A percentile compares a stretch with the other conserved stretches of the same genome.
Conservation (phyloP, 2,888 invertebrate genomes). For the Allophyes oxyacanthae region DNA sequence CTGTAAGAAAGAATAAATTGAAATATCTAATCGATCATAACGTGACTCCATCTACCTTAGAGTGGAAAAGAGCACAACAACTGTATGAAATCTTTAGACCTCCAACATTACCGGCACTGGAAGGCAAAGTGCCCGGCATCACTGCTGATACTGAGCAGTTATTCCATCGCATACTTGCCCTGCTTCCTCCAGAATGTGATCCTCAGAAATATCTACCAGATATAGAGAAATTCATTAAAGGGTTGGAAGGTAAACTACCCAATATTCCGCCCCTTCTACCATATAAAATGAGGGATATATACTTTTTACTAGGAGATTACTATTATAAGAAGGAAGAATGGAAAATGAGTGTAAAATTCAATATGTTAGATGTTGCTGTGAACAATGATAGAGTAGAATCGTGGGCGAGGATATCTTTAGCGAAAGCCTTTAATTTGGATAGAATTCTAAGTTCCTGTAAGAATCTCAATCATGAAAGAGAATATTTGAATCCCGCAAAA, state of each 20-base stretch:
- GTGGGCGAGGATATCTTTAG: constrained; percentile 97
- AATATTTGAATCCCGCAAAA: constrained; percentile 92
- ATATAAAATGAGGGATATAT: constrained; percentile 92
- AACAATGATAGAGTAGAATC: constrained; percentile 95
- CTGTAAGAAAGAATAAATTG: constrained; percentile 90
- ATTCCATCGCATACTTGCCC: constrained; percentile 91
- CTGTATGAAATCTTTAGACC: constrained; percentile 95
- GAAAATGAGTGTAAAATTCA: constrained; percentile 93
- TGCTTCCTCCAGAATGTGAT: constrained; percentile 92
- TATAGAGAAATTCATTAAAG: constrained; percentile 92
- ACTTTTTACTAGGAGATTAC: constrained; percentile 97
- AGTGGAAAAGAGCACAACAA: constrained; percentile 93
- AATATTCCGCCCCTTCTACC: constrained; percentile 86
- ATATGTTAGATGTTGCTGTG: constrained; percentile 94
- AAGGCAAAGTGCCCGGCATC: constrained; percentile 93
- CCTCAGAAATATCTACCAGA: constrained; percentile 90
- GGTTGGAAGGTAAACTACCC: constrained; percentile 88
- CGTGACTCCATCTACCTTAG: constrained; percentile 91
- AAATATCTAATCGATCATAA: constrained; percentile 93
- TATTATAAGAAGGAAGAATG: constrained; percentile 96
- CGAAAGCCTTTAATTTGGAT: constrained; percentile 93
- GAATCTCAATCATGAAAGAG: constrained; percentile 88
- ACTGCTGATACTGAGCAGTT: constrained; percentile 94
- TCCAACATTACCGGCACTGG: constrained; percentile 94
- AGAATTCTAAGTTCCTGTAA: constrained; percentile 94